A percentile compares a stretch with the other conserved stretches of the same genome.
Conservation (phyloP, 2,888 invertebrate genomes). For the Chrysomela aeneicollis region DNA sequence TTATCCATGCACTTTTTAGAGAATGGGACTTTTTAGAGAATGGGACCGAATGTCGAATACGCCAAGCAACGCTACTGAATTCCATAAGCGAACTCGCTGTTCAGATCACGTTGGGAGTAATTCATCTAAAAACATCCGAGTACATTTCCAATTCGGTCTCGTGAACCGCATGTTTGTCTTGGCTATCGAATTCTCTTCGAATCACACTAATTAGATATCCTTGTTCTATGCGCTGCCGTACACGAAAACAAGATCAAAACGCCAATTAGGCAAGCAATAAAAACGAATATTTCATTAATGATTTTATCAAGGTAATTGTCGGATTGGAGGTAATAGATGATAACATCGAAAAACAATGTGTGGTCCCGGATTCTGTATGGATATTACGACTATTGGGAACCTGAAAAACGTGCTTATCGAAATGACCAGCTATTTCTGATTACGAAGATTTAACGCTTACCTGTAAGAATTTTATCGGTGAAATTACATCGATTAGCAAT, state of each 20-base stretch:
- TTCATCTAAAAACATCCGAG: background rate
- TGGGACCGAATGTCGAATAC: too few species aligned
- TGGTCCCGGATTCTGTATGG: conserved; percentile 24
- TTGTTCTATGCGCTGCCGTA: background rate
- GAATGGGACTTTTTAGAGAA: too few species aligned
- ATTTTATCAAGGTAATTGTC: conserved; percentile 27
- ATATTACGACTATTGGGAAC: background rate
- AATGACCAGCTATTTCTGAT: background rate
- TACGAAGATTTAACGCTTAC: too few species aligned
- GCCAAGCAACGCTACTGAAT: too few species aligned
- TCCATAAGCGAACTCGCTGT: too few species aligned
- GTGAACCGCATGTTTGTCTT: background rate
- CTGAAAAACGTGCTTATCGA: background rate
- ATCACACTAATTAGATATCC: background rate
- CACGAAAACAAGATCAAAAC: conserved; percentile 8
- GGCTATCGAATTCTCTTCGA: background rate
- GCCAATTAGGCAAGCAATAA: conserved; percentile 33
- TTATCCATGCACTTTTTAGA: too few species aligned
- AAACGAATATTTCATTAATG: conserved; percentile 22
- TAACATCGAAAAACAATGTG: conserved; percentile 28
- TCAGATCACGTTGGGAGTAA: too few species aligned
- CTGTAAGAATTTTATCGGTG: too few species aligned
- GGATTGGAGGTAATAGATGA: conserved; percentile 23
- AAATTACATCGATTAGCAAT: too few species aligned
- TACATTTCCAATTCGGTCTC: background rate